These are phyloP conservation scores for Aricia agestis DNA, from an alignment of 1,140 invertebrate genomes.

Conservation along the genomic window DNA sequence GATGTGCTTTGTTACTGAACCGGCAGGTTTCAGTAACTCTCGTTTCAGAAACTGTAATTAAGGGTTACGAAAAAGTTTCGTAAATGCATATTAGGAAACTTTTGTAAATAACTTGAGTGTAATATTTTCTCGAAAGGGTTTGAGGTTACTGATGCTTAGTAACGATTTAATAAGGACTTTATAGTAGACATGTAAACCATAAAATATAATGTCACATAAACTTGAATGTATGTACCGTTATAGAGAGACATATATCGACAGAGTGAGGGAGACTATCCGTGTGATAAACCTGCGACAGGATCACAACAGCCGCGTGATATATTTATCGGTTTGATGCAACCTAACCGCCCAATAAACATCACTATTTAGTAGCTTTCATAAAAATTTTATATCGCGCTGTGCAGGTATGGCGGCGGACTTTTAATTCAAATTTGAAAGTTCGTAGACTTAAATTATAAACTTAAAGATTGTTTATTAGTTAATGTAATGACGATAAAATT, in stretches of 20 bases:
- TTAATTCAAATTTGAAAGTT: background rate
- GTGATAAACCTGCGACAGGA: conserved; percentile 30
- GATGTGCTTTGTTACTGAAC: conserved; percentile 47
- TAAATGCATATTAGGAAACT: background rate
- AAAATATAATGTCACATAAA: too few species aligned
- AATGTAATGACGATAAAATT: too few species aligned
- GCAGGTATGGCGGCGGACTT: conserved; percentile 22
- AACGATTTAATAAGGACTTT: too few species aligned
- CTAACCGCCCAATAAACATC: conserved; percentile 61
- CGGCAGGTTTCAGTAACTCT: background rate
- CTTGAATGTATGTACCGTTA: background rate
- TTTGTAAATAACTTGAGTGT: background rate
- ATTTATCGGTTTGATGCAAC: conserved; percentile 60
- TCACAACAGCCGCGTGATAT: conserved; percentile 55
- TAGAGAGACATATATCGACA: background rate
- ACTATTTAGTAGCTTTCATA: conserved; percentile 66
- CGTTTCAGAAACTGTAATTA: background rate
- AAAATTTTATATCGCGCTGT: conserved; percentile 26
- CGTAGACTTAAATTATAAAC: too few species aligned
- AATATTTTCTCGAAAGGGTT: too few species aligned
- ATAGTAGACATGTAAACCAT: too few species aligned
- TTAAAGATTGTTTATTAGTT: too few species aligned
- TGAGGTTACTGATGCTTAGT: too few species aligned
- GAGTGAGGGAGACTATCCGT: background rate
- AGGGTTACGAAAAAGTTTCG: background rate